Evolutionary conservation across 2,888 invertebrate species (phyloP).

Genomic region (Sepioteuthis lessoniana): DNA sequence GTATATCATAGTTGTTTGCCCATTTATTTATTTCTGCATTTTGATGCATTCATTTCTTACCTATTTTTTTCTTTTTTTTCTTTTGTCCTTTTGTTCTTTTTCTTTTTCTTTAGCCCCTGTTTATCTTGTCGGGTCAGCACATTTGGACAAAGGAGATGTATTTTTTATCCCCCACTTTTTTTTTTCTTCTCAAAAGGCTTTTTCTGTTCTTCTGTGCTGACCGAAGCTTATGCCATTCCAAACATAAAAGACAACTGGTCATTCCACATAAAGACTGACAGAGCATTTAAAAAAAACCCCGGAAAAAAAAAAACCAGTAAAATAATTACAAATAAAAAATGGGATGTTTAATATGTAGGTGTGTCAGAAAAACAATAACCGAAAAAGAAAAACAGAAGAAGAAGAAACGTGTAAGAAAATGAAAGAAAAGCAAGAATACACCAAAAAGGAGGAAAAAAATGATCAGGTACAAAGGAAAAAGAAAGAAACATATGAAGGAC

Average conservation of each 20-base stretch:
- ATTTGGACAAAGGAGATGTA: background rate
- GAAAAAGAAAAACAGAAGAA: no score
- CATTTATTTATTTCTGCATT: background rate
- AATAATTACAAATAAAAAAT: background rate
- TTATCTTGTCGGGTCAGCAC: constrained; percentile 3
- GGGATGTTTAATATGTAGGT: background rate
- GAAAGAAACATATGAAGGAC: no score
- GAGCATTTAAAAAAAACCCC: background rate
- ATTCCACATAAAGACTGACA: background rate
- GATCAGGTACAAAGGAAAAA: no score
- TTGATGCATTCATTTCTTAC: background rate
- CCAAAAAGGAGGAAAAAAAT: no score
- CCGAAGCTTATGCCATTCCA: background rate
- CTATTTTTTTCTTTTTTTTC: no score
- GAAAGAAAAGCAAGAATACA: no score
- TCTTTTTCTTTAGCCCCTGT: no score
- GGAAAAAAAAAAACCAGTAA: background rate
- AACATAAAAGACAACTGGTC: constrained; percentile 6
- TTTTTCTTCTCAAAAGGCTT: no score
- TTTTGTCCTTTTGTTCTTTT: background rate
- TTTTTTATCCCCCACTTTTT: background rate
- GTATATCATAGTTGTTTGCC: background rate
- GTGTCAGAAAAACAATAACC: background rate
- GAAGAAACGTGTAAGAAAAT: no score
- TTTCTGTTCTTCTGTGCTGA: background rate